Base-by-base conservation (phyloP, 2,888 invertebrate species). In the Xiphydria camelus region DNA sequence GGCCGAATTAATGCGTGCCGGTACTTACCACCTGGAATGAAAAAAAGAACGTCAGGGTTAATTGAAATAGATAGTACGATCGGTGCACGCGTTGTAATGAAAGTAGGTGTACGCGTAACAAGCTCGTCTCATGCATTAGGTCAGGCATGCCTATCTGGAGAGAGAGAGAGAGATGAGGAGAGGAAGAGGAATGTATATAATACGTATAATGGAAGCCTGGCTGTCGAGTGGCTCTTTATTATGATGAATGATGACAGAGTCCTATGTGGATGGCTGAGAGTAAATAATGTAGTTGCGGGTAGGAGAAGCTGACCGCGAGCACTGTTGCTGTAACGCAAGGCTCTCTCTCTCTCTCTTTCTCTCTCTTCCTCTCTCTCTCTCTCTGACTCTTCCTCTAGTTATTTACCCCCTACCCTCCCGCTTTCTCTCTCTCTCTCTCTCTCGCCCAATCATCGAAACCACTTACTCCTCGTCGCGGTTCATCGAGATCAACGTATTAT, bases 21-120 rank as follows among this genome's bases (percentile, higher is more conserved):
- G 39, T 51, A 61, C 64, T 64, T 62, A 64, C 64, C 64, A 63
- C 53, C 62, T 64, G 62, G 44, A 64, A 64, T 56, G 32, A 53
- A 40, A 20, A 48, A 48, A 1, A 2, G 14, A 26, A n/a, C 2
- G 5, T 10, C 14, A 14, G 12, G 12, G 2, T 10, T 29, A 29
- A 12, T 29, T 29, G 15, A 29, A 3, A 29, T 5, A 4, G 15
- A 29, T 14, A 2, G 4, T 26, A n/a, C n/a, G 10, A 26, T 10
- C 5, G 2, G 7, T 3, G 14, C 10, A 4, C 14, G 14, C 1
- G 3, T 10, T 26, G 3, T 10, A 5, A 10, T 26, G 1, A 4
- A 3, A 26, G 5, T 6, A 10, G 29, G 14, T 26, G 7, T 5
- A 26, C 5, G 15, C 5, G 12, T 29, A 29, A 29, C 12, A 29